These are phyloP conservation scores for Poecile atricapillus DNA, from an alignment of 2,113 vertebrate genomes.

Conservation along the genomic window DNA sequence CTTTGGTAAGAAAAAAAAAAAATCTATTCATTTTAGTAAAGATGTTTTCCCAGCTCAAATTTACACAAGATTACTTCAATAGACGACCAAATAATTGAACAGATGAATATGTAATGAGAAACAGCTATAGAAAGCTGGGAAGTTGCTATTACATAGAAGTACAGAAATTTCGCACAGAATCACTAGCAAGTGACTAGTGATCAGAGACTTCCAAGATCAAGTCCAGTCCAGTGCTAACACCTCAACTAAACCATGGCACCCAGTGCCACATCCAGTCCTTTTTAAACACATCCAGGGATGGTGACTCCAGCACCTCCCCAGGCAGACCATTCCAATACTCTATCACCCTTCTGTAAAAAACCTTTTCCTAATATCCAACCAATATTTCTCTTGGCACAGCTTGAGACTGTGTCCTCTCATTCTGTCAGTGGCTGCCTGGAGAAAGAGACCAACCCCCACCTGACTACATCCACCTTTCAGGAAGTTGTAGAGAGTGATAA, in stretches of 20 bases:
- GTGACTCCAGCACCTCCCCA: background rate
- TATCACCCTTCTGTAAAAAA: background rate
- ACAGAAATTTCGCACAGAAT: background rate
- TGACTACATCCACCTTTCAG: too few relatives aligned
- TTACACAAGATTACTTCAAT: background rate
- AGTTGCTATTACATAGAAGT: background rate
- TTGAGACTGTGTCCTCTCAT: fast-evolving
- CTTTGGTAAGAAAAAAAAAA: background rate
- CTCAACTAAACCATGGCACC: background rate
- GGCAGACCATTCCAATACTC: background rate
- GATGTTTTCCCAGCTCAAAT: background rate
- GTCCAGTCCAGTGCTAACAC: background rate
- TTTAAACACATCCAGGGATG: background rate
- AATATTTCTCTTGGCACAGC: background rate
- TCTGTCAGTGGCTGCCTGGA: background rate
- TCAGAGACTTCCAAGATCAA: background rate
- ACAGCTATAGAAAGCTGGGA: background rate
- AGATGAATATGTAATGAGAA: background rate
- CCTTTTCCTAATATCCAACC: too few relatives aligned
- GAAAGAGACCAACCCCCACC: too few relatives aligned
- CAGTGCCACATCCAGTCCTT: background rate
- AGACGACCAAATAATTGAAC: background rate
- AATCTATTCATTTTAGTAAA: background rate
- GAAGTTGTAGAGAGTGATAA: too few relatives aligned
- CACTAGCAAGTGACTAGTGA: too few relatives aligned